A percentile compares a stretch with the other conserved stretches of the same genome.
These are phyloP conservation scores for Halocaridina rubra DNA, from an alignment of 2,888 invertebrate genomes.

Conservation along the genomic window DNA sequence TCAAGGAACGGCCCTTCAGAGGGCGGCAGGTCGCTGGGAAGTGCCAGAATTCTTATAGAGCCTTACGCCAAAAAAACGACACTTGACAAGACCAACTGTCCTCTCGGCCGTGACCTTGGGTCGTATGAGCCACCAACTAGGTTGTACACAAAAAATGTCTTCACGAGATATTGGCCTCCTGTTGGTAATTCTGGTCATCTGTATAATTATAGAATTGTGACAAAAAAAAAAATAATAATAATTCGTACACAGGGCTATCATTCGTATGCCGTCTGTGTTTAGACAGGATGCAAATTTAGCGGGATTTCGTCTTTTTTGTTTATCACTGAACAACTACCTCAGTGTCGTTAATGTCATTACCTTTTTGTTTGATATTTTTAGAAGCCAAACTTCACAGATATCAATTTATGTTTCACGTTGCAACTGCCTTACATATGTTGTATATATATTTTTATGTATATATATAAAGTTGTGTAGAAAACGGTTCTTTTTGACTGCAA, in stretches of 20 bases:
- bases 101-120: conserved; percentile 22
- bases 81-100: conserved; percentile 26
- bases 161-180: conserved; percentile 46
- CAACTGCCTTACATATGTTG: conserved; percentile 60
- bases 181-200: conserved; percentile 53
- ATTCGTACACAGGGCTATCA: conserved; percentile 40
- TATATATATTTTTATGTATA: conserved; percentile 6
- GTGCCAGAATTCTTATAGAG: not conserved
- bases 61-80: conserved; percentile 1
- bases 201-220: conserved; percentile 51
- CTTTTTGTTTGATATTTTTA: conserved; percentile 59
- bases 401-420: conserved; percentile 56
- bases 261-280: conserved; percentile 45
- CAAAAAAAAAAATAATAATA: conserved; percentile 45
- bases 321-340: conserved; percentile 53
- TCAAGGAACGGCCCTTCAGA: conserved; percentile 21
- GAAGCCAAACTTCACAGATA: conserved; percentile 59
- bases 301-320: conserved; percentile 58
- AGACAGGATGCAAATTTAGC: conserved; percentile 55
- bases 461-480: conserved; percentile 61
- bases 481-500: conserved; percentile 57
- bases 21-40: conserved; percentile 14
- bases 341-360: conserved; percentile 55
- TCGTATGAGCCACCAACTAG: conserved; percentile 50
- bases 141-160: conserved; percentile 51